A percentile compares a stretch with the other conserved stretches of the same genome.
Conservation (phyloP, 2,113 vertebrate species). For the Dicaeum eximium region DNA sequence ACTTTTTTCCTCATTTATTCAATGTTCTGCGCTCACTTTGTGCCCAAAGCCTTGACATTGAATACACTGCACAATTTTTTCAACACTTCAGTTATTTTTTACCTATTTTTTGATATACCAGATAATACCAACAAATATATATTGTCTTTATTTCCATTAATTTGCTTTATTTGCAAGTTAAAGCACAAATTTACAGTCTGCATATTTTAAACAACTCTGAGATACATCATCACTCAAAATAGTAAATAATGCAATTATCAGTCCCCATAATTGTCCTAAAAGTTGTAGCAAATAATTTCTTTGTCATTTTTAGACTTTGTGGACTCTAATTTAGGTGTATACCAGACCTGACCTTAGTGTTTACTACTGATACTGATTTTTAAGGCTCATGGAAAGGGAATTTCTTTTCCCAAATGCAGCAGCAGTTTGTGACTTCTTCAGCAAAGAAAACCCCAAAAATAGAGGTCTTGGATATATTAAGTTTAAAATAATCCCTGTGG, state of each 20-base stretch:
- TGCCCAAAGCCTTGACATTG: not conserved
- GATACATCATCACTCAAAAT: not conserved
- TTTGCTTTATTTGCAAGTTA: not conserved
- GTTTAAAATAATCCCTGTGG: not conserved
- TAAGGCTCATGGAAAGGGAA: not conserved
- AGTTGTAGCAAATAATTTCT: not conserved
- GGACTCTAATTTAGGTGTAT: not conserved
- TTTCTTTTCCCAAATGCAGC: not conserved
- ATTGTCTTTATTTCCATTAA: not conserved
- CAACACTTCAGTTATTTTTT: not conserved
- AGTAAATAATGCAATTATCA: not conserved
- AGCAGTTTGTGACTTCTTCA: not conserved
- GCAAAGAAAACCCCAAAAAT: not conserved
- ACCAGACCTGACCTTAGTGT: not conserved
- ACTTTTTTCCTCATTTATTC: not conserved
- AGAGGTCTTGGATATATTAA: not conserved
- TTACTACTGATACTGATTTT: not conserved
- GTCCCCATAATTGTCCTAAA: not conserved
- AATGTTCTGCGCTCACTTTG: rapidly evolving
- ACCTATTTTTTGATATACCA: not conserved
- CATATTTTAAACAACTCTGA: not conserved
- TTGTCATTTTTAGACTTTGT: not conserved
- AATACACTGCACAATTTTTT: not conserved
- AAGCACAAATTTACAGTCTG: not conserved
- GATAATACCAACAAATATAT: not conserved